Evolutionary conservation across 1,140 invertebrate species (phyloP).

Genomic region (Gerris buenoi): DNA sequence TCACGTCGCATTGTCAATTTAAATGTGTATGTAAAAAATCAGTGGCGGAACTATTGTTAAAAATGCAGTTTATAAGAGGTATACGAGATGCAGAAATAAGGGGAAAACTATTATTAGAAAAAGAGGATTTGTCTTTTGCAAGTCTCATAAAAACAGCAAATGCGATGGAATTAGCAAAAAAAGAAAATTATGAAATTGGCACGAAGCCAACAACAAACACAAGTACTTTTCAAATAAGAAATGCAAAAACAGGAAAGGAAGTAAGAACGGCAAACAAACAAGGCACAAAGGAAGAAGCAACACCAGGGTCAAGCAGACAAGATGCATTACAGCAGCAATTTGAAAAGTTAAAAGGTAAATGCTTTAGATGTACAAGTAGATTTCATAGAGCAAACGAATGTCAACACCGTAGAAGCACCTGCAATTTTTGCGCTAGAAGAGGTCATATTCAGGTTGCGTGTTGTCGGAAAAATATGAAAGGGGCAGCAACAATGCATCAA

Average conservation of each 20-base stretch:
- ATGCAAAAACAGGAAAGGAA: neutral
- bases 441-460: neutral
- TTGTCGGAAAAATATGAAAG: neutral
- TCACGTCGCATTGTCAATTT: neutral
- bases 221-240: neutral
- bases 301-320: neutral
- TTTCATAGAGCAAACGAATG: neutral
- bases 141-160: neutral
- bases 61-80: neutral
- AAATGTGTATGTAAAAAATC: neutral
- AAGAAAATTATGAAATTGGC: neutral
- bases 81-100: neutral
- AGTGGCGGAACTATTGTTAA: neutral
- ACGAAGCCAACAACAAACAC: neutral
- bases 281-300: no score
- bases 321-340: neutral
- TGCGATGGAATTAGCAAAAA: neutral
- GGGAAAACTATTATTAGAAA: neutral
- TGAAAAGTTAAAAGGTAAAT: neutral
- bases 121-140: neutral
- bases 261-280: neutral
- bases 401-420: neutral
- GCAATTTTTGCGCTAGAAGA: neutral
- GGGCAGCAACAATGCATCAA: neutral
- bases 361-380: neutral